Base-by-base conservation (phyloP, 2,113 vertebrate species). In the Elephantulus edwardii region DNA sequence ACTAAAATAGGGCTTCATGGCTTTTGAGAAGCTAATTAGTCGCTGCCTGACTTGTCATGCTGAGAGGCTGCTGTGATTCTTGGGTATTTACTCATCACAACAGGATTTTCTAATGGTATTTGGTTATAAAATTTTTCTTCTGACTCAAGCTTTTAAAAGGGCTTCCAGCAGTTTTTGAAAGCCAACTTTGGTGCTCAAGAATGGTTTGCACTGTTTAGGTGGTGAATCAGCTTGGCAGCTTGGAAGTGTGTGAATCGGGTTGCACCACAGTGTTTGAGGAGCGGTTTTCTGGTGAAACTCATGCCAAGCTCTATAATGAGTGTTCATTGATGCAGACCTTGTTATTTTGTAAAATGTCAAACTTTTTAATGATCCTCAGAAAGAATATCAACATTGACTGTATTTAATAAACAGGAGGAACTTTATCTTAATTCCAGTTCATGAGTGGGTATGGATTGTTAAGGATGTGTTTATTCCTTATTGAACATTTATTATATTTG, bases 91-190 rank as follows among this genome's bases (percentile, higher is more conserved):
- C 87, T 88, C 85, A n/a, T 94, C 0, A 0, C 91, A 95, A 91
- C 92, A 91, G 96, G 94, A 88, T 86, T 93, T 95, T 92, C 92
- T 86, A 35, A 86, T 92, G 82, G 52, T 91, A 5, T 96, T 96
- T 95, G 75, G 62, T 96, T 96, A 95, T 96, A 93, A 88, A 93
- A 78, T 88, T 70, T 88, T 86, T 89, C 76, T 94, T 89, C 52
- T 96, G 0, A 0, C 93, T 96, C 0, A 1, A 77, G 88, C 75
- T 86, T 93, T 95, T 90, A 42, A 93, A 96, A 91, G 83, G 92
- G 91, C 82, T 95, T 83, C 91, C 82, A 93, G 93, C 88, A 82
- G 88, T 85, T 93, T 84, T 89, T 54, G 88, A 89, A 93, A 93
- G 76, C 72, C 95, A 86, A 24, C 77, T 85, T 95, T 60, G 42